Percentiles rank a stretch among this genome's conserved stretches.
Evolutionary conservation across 2,113 vertebrate species (phyloP).

Genomic region (Chaenogobius annularis): DNA sequence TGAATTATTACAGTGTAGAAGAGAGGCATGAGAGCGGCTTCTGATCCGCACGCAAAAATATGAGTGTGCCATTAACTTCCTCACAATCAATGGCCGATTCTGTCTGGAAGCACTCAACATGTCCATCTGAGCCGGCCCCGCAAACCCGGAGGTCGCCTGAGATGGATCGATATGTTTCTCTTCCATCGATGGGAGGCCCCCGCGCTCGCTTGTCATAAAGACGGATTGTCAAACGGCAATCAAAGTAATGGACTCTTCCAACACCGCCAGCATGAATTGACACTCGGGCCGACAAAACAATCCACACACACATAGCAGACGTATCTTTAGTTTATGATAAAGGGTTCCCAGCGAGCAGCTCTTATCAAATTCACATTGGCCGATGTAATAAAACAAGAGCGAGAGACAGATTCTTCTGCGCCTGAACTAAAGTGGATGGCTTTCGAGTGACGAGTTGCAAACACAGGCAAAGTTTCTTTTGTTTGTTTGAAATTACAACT

Average conservation of each 20-base stretch:
- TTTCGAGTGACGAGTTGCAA: slow-evolving; percentile 21
- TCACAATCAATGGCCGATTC: slow-evolving; percentile 74
- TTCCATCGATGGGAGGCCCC: slow-evolving; percentile 65
- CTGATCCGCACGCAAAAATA: slow-evolving; percentile 66
- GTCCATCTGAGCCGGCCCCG: slow-evolving; percentile 64
- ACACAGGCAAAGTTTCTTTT: neutral
- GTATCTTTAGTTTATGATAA: slow-evolving; percentile 60
- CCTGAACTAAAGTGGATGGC: slow-evolving; percentile 12
- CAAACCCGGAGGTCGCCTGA: slow-evolving; percentile 72
- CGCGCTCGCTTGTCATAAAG: slow-evolving; percentile 74
- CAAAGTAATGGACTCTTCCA: slow-evolving; percentile 68
- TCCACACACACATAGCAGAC: slow-evolving; percentile 26
- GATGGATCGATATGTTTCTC: slow-evolving; percentile 79
- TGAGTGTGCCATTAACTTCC: slow-evolving; percentile 71
- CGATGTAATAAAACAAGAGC: slow-evolving; percentile 46
- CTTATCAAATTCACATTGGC: slow-evolving; percentile 34
- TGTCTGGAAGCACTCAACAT: slow-evolving; percentile 69
- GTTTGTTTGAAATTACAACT: neutral
- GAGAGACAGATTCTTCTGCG: slow-evolving; percentile 30
- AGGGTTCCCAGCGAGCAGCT: slow-evolving; percentile 21
- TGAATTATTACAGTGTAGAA: neutral
- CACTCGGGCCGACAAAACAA: slow-evolving; percentile 55
- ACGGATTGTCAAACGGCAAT: slow-evolving; percentile 76
- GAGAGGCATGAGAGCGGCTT: slow-evolving; percentile 47
- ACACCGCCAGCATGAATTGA: slow-evolving; percentile 49